phyloP scores from a whole-genome alignment of 1,140 invertebrate genomes.

The Drosophila bocki region DNA sequence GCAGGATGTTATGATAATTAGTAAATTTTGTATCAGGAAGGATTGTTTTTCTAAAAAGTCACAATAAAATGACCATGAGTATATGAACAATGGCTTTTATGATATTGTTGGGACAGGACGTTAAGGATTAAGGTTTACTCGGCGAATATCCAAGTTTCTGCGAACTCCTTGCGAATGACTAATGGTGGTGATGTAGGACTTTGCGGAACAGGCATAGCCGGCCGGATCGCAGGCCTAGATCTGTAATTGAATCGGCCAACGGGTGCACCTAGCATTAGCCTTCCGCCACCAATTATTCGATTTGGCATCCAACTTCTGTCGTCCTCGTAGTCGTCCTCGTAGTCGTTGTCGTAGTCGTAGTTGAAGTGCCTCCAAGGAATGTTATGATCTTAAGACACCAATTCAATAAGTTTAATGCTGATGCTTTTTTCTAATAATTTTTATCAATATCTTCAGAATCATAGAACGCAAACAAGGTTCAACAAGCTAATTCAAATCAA shows the following conservation, averaged over 20 bases:
- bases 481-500: background rate
- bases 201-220: too few relatives aligned
- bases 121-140: constrained; percentile 4
- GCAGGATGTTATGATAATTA: background rate
- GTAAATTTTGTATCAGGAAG: background rate
- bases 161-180: constrained; percentile 53
- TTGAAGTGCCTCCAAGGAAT: too few relatives aligned
- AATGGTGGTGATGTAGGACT: background rate
- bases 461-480: background rate
- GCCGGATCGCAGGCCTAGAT: background rate
- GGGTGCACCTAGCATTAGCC: too few relatives aligned
- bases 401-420: background rate
- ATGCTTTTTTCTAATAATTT: background rate
- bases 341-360: too few relatives aligned
- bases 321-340: too few relatives aligned
- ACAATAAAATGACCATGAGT: background rate
- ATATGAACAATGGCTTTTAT: background rate
- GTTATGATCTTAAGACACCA: background rate
- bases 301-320: too few relatives aligned
- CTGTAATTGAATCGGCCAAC: too few relatives aligned
- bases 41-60: background rate
- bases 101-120: background rate
- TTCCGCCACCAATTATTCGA: too few relatives aligned
- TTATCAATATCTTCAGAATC: background rate
- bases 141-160: constrained; percentile 63